Evolutionary conservation across 2,113 vertebrate genomes (phyloP).

Genomic region (Rhadina sibilatrix): DNA sequence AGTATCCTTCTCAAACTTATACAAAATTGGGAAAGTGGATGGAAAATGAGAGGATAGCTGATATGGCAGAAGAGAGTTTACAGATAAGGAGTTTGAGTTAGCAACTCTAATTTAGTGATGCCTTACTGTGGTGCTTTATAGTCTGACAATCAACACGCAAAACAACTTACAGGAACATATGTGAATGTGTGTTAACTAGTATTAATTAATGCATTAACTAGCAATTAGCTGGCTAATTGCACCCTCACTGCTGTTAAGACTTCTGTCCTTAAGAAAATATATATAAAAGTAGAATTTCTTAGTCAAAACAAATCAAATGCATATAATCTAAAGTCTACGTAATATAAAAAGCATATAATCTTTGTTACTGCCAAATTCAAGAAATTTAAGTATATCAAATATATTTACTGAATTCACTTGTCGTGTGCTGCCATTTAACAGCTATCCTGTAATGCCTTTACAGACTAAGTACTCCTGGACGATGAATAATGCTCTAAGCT

Average conservation of each 20-base stretch:
- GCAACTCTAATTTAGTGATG: background rate
- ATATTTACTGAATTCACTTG: background rate
- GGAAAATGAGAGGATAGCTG: background rate
- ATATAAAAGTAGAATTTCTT: background rate
- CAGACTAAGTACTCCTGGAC: background rate
- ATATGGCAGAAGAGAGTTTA: background rate
- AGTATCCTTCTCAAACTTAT: background rate
- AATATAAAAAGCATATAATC: background rate
- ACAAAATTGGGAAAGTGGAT: background rate
- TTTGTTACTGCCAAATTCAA: background rate
- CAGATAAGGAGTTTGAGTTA: background rate
- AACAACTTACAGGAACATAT: background rate
- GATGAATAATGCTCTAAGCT: background rate
- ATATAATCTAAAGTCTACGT: background rate
- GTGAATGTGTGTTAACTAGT: background rate
- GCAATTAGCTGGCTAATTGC: background rate
- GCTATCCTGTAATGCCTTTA: background rate
- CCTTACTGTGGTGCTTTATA: background rate
- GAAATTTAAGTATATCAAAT: background rate
- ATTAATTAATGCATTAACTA: background rate
- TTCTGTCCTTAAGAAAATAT: background rate
- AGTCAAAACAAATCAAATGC: background rate
- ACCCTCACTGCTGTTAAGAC: background rate
- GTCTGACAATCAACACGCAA: background rate
- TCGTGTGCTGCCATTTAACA: background rate